Evolutionary conservation across 2,113 vertebrate genomes (phyloP).

Genomic region (Odocoileus virginianus): DNA sequence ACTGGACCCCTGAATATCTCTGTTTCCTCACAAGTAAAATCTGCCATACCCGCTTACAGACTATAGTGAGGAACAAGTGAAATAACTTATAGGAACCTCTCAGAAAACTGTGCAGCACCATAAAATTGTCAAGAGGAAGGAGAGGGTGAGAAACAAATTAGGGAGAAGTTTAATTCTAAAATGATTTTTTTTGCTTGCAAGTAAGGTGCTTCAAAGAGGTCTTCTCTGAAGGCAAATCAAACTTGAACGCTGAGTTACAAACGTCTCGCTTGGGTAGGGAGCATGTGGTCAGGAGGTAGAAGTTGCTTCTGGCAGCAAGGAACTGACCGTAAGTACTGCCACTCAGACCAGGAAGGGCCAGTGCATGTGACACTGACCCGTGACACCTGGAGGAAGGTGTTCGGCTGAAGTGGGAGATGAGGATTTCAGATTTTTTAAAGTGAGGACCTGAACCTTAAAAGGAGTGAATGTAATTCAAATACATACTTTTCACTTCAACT

Average conservation of each 20-base stretch:
- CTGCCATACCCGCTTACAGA: neutral
- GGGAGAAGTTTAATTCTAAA: neutral
- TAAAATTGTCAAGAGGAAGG: neutral
- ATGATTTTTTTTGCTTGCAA: neutral
- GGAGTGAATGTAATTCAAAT: neutral
- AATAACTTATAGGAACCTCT: neutral
- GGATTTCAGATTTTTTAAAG: neutral
- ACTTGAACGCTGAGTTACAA: conserved; percentile 1
- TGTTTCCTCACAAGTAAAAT: conserved; percentile 17
- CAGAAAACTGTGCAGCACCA: neutral
- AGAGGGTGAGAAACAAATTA: neutral
- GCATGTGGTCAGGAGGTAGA: neutral
- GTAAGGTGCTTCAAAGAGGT: neutral
- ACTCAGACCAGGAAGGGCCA: neutral
- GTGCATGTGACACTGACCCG: neutral
- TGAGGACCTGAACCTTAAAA: neutral
- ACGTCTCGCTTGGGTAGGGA: neutral
- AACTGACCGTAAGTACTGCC: neutral
- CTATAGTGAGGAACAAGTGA: neutral
- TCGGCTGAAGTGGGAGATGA: neutral
- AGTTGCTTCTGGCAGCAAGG: neutral
- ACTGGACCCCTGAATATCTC: neutral
- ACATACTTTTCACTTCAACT: conserved; percentile 62
- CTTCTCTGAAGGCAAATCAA: neutral
- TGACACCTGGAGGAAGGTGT: neutral